These are phyloP conservation scores for Drosophila mojavensis DNA, from an alignment of 1,140 invertebrate genomes.

Conservation along the genomic window DNA sequence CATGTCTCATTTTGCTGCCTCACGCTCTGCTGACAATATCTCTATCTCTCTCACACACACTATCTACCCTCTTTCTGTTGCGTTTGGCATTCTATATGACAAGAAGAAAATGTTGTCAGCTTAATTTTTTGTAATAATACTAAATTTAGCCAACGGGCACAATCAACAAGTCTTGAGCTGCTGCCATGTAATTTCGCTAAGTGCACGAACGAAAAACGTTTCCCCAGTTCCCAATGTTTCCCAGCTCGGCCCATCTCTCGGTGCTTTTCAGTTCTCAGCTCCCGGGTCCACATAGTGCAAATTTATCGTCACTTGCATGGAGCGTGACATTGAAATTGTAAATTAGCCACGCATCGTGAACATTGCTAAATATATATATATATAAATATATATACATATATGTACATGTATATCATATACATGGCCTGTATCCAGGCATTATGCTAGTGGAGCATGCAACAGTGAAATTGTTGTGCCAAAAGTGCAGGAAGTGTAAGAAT, in stretches of 20 bases:
- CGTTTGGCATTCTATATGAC: constrained; percentile 48
- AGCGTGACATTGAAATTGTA: constrained; percentile 83
- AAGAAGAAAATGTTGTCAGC: constrained; percentile 68
- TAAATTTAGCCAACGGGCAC: constrained; percentile 71
- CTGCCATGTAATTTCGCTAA: constrained; percentile 75
- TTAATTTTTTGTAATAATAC: constrained; percentile 79
- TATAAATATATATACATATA: neutral
- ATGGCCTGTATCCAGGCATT: constrained; percentile 16
- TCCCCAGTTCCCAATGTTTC: constrained; percentile 11
- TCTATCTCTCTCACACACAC: constrained; percentile 6
- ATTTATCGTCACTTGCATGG: constrained; percentile 81
- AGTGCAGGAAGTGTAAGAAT: constrained; percentile 10
- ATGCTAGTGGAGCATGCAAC: constrained; percentile 20
- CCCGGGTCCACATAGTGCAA: constrained; percentile 59
- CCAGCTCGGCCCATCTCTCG: constrained; percentile 2
- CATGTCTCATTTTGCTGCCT: constrained; percentile 45
- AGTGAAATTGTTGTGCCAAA: constrained; percentile 19
- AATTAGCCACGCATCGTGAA: constrained; percentile 67
- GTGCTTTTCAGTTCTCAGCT: constrained; percentile 6
- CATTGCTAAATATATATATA: neutral
- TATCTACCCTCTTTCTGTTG: constrained; percentile 11
- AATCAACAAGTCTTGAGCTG: constrained; percentile 73
- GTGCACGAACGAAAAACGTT: constrained; percentile 46
- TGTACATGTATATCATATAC: constrained; percentile 5
- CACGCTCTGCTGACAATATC: neutral